Evolutionary conservation across 2,113 vertebrate genomes (phyloP).

Genomic region (Calyptomena viridis): DNA sequence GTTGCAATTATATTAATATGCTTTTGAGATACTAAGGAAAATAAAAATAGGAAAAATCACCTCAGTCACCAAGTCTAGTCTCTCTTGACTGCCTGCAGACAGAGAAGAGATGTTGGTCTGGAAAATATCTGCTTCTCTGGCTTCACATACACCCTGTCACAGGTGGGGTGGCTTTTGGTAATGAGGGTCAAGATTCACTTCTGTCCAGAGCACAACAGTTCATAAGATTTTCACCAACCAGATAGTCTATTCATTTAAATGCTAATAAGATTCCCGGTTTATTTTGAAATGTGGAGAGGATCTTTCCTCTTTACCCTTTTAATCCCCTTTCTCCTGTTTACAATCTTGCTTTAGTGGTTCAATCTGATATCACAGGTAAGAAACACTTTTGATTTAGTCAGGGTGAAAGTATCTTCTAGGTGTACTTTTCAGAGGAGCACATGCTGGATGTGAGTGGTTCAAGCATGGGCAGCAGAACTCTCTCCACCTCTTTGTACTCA

Average conservation of each 20-base stretch:
- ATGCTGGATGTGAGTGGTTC: background rate
- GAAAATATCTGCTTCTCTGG: background rate
- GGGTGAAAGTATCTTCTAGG: background rate
- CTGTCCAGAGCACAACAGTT: background rate
- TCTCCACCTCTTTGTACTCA: background rate
- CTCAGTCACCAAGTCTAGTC: background rate
- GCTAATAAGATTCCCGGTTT: constrained; percentile 12
- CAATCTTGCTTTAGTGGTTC: background rate
- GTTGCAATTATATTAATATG: background rate
- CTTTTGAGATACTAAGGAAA: background rate
- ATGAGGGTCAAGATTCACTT: constrained; percentile 16
- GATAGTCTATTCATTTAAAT: constrained; percentile 24
- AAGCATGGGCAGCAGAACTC: background rate
- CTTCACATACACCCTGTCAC: background rate
- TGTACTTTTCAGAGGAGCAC: background rate
- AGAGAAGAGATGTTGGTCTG: background rate
- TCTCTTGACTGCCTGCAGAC: background rate
- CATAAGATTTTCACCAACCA: background rate
- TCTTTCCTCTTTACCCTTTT: background rate
- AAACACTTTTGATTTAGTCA: background rate
- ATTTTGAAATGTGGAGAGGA: background rate
- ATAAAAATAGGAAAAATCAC: background rate
- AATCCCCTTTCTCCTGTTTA: background rate
- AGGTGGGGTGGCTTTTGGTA: background rate
- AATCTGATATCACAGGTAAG: background rate